phyloP scores from a whole-genome alignment of 2,797 vertebrate species.

The Lepus townsendii region DNA sequence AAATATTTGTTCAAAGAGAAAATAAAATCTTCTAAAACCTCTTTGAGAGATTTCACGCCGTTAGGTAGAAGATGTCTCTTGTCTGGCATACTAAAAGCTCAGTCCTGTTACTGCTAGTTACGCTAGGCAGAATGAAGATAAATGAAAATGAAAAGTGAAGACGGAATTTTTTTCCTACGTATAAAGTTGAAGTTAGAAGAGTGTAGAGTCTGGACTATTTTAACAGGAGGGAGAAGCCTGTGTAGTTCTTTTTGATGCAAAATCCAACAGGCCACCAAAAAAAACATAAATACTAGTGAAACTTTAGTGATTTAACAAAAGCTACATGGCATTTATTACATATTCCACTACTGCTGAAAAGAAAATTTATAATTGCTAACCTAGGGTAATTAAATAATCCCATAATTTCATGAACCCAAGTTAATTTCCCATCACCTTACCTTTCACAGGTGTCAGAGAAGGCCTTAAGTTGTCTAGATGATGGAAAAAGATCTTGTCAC shows the following conservation, averaged over 20 bases:
- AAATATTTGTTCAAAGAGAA: neutral
- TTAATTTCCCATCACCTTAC: slow-evolving; percentile 83
- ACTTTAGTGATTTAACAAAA: neutral
- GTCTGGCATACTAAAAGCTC: neutral
- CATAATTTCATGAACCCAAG: neutral
- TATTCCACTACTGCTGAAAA: neutral
- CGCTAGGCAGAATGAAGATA: neutral
- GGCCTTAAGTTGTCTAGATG: slow-evolving; percentile 98
- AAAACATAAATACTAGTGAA: neutral
- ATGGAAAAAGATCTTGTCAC: slow-evolving; percentile 99
- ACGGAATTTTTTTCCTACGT: neutral
- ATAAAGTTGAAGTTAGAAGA: neutral
- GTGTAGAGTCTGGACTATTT: slow-evolving; percentile 29
- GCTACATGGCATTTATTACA: neutral
- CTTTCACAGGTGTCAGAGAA: slow-evolving; percentile 97
- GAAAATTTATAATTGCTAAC: neutral
- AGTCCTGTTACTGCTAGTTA: neutral
- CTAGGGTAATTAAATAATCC: neutral
- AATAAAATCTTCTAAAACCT: neutral
- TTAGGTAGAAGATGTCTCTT: slow-evolving; percentile 1
- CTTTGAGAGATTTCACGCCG: neutral
- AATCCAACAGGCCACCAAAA: slow-evolving; percentile 10
- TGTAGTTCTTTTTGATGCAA: neutral
- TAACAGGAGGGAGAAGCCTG: neutral
- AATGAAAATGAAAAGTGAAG: neutral